These are phyloP conservation scores for Selene dorsalis DNA, from an alignment of 2,797 vertebrate genomes.

Conservation along the genomic window DNA sequence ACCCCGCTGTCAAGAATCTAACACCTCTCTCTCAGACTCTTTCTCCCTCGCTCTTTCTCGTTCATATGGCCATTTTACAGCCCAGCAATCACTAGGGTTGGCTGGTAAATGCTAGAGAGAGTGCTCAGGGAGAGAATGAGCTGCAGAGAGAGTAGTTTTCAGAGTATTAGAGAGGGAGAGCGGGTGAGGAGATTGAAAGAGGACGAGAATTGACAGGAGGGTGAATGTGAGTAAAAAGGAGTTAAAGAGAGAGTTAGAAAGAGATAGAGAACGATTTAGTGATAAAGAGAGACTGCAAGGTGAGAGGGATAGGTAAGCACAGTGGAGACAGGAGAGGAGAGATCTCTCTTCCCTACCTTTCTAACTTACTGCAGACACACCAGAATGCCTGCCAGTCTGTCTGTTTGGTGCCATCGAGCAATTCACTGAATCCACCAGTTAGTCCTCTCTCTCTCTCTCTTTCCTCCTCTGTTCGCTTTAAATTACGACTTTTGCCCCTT, in stretches of 20 bases:
- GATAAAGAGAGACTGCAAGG: constrained; percentile 76
- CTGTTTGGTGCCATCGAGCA: constrained; percentile 39
- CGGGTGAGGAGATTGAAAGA: constrained; percentile 79
- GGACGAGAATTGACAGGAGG: constrained; percentile 79
- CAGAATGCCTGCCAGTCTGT: constrained; percentile 30
- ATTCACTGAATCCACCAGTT: neutral
- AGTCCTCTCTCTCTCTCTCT: neutral
- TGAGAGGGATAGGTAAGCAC: constrained; percentile 66
- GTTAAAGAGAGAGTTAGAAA: constrained; percentile 80
- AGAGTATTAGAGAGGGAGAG: constrained; percentile 79
- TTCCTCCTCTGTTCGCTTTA: neutral
- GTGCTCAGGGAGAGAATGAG: constrained; percentile 78
- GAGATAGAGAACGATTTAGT: constrained; percentile 79
- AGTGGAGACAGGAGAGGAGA: constrained; percentile 55
- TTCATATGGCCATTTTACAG: constrained; percentile 84
- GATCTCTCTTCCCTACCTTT: constrained; percentile 48
- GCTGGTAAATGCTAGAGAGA: constrained; percentile 76
- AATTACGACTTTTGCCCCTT: neutral
- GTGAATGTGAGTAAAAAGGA: constrained; percentile 77
- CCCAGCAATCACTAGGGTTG: constrained; percentile 80
- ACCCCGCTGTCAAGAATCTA: constrained; percentile 81
- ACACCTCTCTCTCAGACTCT: constrained; percentile 76
- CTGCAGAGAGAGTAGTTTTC: constrained; percentile 78
- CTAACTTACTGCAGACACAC: constrained; percentile 48
- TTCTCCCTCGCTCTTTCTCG: constrained; percentile 70